Base-by-base conservation (phyloP, 2,797 vertebrate genomes). In the Acrossocheilus fasciatus region DNA sequence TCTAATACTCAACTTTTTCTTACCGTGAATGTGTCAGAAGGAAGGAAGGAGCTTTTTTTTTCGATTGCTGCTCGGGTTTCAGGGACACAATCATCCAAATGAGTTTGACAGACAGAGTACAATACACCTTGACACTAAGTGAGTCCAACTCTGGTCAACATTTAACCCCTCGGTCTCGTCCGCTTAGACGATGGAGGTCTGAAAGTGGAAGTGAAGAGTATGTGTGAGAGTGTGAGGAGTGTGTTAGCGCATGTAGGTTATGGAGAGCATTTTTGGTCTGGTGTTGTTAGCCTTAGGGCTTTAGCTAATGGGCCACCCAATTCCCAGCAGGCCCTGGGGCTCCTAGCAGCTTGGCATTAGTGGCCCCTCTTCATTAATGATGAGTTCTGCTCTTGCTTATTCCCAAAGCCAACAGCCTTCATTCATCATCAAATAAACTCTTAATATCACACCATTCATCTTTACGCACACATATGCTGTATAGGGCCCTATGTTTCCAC, bases 291-390 rank as follows among this genome's bases (percentile, higher is more conserved):
- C 93, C 94, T 89, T 81, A 86, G 87, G 94, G 93, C 93, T 91
- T 93, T 88, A 91, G 92, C 93, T 96, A 95, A 96, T 95, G 93
- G 95, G 94, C 95, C 95, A 93, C 93, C 94, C 89, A 91, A 93
- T 94, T 92, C 93, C 90, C 93, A 91, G 90, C 92, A 93, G 92
- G 91, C 93, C 94, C 93, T 88, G 75, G 7, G 94, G 94, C 94
- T 91, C 87, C 91, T 89, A 92, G 89, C 93, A 93, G 90, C 93
- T 91, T 93, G 90, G 91, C 92, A 91, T 92, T 93, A 94, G 84
- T 69, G 92, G 93, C 91, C 90, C 88, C 91, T 89, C 91, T 92
- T 95, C 93, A 95, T 95, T 96, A 95, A 91, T 94, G 92, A 92
- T 88, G 78, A 88, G 59, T 77, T 93, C 93, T 93, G 92, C 91